Conservation (phyloP, 2,888 invertebrate genomes). For the Caenorhabditis doughertyi region DNA sequence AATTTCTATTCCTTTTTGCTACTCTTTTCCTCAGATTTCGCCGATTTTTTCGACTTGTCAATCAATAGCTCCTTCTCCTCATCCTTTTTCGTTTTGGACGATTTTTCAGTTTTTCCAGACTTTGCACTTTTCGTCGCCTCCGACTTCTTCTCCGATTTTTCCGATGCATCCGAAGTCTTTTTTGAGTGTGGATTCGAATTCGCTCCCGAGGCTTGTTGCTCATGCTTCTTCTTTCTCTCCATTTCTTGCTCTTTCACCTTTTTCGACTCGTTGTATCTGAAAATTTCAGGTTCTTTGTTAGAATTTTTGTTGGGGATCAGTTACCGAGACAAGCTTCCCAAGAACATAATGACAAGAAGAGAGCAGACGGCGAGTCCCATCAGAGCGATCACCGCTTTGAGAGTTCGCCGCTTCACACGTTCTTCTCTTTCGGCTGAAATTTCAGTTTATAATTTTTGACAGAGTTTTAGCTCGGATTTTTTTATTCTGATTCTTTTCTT, state of each 20-base stretch:
- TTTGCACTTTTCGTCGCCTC: too few species aligned
- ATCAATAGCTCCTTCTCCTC: conserved; percentile 1
- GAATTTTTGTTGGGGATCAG: too few species aligned
- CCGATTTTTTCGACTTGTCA: conserved; percentile 18
- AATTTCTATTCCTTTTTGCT: conserved; percentile 5
- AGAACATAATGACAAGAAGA: conserved; percentile 57
- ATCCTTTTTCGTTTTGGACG: conserved; percentile 21
- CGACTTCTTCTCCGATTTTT: conserved; percentile 4
- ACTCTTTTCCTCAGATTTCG: neutral
- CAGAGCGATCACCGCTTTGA: conserved; percentile 50
- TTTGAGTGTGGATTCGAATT: neutral
- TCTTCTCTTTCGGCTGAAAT: conserved; percentile 40
- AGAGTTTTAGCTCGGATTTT: too few species aligned
- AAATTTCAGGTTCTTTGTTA: neutral
- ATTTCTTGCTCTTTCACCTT: conserved; percentile 17
- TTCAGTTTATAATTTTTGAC: too few species aligned
- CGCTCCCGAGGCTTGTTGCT: neutral
- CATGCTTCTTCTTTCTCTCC: conserved; percentile 27
- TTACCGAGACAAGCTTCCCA: conserved; percentile 50
- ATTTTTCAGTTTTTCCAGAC: too few species aligned
- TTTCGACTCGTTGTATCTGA: conserved; percentile 47
- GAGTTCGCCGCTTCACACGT: conserved; percentile 24
- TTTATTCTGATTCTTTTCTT: neutral
- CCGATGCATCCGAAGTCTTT: neutral
- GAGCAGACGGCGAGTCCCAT: conserved; percentile 32